Evolutionary conservation across 2,888 invertebrate species (phyloP).

Genomic region (Drosophila tanythrix): DNA sequence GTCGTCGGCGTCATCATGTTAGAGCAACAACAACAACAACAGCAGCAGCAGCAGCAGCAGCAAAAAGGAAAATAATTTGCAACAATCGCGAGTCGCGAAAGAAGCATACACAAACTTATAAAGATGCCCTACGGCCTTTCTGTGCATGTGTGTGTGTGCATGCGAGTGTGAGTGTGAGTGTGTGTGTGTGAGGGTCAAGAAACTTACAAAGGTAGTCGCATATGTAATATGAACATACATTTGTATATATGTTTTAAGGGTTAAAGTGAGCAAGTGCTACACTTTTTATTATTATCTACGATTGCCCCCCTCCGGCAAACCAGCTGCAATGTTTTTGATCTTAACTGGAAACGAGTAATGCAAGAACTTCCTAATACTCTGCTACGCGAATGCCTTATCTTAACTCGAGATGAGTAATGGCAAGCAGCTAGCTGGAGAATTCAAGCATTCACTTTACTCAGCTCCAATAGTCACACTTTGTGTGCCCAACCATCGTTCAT

Average conservation of each 20-base stretch:
- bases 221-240: constrained; percentile 17
- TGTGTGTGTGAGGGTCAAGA: constrained; percentile 34
- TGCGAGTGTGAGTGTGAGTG: neutral
- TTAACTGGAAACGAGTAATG: neutral
- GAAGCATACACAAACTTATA: constrained; percentile 39
- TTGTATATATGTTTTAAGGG: constrained; percentile 12
- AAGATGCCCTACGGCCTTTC: constrained; percentile 60
- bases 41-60: neutral
- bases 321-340: constrained; percentile 5
- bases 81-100: constrained; percentile 40
- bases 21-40: constrained; percentile 4
- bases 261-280: constrained; percentile 35
- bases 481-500: neutral
- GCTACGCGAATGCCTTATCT: neutral
- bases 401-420: neutral
- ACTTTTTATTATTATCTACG: constrained; percentile 1
- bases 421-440: neutral
- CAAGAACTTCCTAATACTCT: neutral
- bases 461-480: neutral
- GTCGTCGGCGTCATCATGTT: constrained; percentile 33
- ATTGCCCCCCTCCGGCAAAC: neutral
- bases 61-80: constrained; percentile 64
- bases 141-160: constrained; percentile 2
- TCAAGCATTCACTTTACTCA: neutral
- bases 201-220: constrained; percentile 45